A percentile compares a stretch with the other conserved stretches of the same genome.
Conservation (phyloP, 2,113 vertebrate species). For the Psammodynastes pulverulentus region DNA sequence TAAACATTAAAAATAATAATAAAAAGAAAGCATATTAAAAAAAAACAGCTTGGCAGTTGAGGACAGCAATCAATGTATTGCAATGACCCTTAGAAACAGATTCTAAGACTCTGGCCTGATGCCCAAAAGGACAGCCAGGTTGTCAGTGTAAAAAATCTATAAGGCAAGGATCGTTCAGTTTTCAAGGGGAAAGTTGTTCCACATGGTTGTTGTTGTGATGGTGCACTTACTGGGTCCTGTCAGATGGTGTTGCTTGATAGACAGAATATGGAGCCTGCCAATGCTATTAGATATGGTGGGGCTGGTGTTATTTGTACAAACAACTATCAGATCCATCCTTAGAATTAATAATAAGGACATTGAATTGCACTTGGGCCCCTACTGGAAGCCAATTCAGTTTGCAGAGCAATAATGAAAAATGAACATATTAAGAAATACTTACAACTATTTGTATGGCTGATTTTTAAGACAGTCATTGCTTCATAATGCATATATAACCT, state of each 20-base stretch:
- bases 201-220: background rate
- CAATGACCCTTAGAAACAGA: background rate
- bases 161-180: background rate
- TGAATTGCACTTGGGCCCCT: background rate
- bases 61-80: background rate
- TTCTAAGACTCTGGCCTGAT: background rate
- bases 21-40: background rate
- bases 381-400: background rate
- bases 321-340: background rate
- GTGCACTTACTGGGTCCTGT: background rate
- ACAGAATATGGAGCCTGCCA: background rate
- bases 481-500: background rate
- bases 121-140: background rate
- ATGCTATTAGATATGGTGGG: background rate
- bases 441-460: background rate
- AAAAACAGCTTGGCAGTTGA: background rate
- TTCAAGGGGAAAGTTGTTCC: background rate
- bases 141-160: background rate
- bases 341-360: background rate
- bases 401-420: background rate
- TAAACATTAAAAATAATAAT: background rate
- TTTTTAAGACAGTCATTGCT: background rate
- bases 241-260: background rate
- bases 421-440: background rate
- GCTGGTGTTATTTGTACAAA: background rate